Conservation (phyloP, 2,888 invertebrate species). For the Resseliella maxima region DNA sequence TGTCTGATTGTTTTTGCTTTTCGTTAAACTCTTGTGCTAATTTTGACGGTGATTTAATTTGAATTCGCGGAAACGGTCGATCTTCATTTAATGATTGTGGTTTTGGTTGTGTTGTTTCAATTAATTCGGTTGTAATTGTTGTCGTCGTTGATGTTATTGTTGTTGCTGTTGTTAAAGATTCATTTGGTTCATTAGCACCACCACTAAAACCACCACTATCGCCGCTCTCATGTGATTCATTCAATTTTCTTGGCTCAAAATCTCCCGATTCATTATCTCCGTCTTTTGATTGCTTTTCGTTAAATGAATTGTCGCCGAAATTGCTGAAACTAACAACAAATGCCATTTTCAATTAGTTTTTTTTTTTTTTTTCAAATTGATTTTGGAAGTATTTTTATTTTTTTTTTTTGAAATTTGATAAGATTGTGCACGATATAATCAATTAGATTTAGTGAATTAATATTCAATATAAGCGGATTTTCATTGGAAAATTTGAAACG, state of each 20-base stretch:
- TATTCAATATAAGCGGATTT: no score
- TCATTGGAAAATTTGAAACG: no score
- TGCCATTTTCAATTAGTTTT: background rate
- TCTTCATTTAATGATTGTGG: background rate
- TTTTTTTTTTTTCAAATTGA: background rate
- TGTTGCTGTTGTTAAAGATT: background rate
- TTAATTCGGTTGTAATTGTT: background rate
- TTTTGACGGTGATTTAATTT: conserved; percentile 49
- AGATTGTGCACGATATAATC: no score
- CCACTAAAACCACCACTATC: conserved; percentile 58
- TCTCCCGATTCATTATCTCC: background rate
- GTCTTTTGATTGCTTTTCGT: conserved; percentile 47
- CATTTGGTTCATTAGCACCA: conserved; percentile 57
- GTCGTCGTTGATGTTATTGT: background rate
- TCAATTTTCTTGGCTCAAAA: background rate
- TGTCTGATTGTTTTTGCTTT: conserved; percentile 57
- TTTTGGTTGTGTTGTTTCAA: conserved; percentile 40
- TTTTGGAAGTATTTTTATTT: background rate
- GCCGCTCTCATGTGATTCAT: conserved; percentile 58
- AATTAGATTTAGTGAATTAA: background rate
- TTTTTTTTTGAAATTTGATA: background rate
- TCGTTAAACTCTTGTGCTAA: conserved; percentile 54
- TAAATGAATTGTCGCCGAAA: conserved; percentile 38
- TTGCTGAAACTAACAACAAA: conserved; percentile 25
- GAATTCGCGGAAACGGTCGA: conserved; percentile 38